Base-by-base conservation (phyloP, 1,140 invertebrate species). In the Andrena cerasifolii region DNA sequence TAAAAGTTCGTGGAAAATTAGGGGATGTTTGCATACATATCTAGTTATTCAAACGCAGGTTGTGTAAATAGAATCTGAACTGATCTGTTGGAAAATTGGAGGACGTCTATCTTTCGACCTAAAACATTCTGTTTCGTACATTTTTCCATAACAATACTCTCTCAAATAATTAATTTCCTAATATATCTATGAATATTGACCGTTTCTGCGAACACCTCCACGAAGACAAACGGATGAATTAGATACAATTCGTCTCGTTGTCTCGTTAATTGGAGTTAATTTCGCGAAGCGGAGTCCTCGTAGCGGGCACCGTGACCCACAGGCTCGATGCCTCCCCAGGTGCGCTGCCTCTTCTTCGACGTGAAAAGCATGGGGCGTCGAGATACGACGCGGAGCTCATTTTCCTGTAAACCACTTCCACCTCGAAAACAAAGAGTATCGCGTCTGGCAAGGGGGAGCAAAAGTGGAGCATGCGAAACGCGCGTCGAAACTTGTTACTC, bases 401-500 rank as follows among this genome's bases (percentile, higher is more conserved):
- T 83, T 51, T 33, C 24, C 67, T 40, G 73, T 33, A 65, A 81
- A 71, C 36, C 73, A 68, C 49, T 77, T 59, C 31, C 43, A 67
- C 26, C 43, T 40, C 65, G 59, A 70, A 65, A 54, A 62, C 28
- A 59, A 53, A 45, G 63, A 59, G 56, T 40, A 68, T 65, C 56
- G 58, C 24, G 28, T 24, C 21, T 10, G 51, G 40, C 16, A 45
- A 16, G 33, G 40, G 21, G 28, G 8, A 1, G 33, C 53, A 45
- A 83, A 83, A 83, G 68, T 82, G 49, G 80, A 79, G 80, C 83
- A 68, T 72, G 54, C 80, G 83, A 84, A 70, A 75, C 74, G 56
- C 70, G 63, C 78, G 76, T 84, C 80, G 80, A 84, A 84, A 84
- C 83, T 85, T 85, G 83, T 85, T 85, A 84, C 79, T 82, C 68